A percentile compares a stretch with the other conserved stretches of the same genome.
Evolutionary conservation across 1,140 invertebrate genomes (phyloP).

Genomic region (Psilanteris sp.): DNA sequence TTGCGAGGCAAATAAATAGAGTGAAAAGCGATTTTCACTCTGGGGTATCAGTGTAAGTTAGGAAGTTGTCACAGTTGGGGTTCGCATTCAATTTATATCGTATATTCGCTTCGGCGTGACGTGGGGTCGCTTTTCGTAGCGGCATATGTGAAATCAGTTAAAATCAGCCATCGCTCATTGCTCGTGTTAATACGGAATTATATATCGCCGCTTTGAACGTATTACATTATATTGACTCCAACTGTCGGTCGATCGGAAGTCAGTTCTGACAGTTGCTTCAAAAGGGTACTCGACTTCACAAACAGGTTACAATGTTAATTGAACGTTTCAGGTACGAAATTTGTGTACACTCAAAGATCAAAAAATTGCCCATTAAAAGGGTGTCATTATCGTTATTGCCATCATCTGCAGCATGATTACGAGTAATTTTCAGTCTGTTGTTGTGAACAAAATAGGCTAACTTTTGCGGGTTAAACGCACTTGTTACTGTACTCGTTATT

Average conservation of each 20-base stretch:
- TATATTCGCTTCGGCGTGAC: slow-evolving; percentile 54
- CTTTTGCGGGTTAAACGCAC: slow-evolving; percentile 14
- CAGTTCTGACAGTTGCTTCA: slow-evolving; percentile 62
- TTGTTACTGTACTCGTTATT: slow-evolving; percentile 6
- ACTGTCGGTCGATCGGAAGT: slow-evolving; percentile 68
- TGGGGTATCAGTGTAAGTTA: slow-evolving; percentile 49
- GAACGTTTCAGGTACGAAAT: slow-evolving; percentile 43
- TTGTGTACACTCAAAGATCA: slow-evolving; percentile 28
- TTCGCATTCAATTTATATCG: slow-evolving; percentile 62
- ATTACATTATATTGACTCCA: slow-evolving; percentile 69
- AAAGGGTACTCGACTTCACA: slow-evolving; percentile 51
- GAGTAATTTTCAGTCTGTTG: slow-evolving; percentile 8
- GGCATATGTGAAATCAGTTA: slow-evolving; percentile 72
- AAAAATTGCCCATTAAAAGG: slow-evolving; percentile 33
- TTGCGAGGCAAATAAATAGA: slow-evolving; percentile 40
- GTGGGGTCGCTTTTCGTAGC: slow-evolving; percentile 58
- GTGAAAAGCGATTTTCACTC: slow-evolving; percentile 53
- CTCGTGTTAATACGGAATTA: slow-evolving; percentile 60
- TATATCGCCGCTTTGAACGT: slow-evolving; percentile 57
- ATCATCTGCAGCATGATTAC: slow-evolving; percentile 40
- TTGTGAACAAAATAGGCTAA: neutral
- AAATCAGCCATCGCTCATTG: slow-evolving; percentile 66
- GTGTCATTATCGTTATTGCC: slow-evolving; percentile 48
- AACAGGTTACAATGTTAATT: slow-evolving; percentile 61
- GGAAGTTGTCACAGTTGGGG: slow-evolving; percentile 64